phyloP scores from a whole-genome alignment of 2,113 vertebrate species.

The Colius striatus region DNA sequence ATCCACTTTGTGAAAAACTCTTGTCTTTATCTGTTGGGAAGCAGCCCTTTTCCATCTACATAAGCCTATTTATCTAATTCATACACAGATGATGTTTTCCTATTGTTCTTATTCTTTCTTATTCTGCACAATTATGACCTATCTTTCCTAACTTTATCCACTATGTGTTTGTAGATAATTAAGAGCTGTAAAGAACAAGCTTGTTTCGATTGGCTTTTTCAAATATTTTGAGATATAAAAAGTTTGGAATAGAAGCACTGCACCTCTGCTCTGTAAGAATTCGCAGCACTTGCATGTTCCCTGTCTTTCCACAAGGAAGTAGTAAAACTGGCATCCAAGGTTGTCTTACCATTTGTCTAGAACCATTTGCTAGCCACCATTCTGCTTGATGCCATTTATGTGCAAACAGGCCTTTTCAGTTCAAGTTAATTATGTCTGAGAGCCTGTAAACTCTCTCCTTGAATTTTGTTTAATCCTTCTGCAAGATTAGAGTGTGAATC shows the following conservation, averaged over 20 bases:
- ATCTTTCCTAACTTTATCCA: not conserved
- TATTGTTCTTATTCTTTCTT: no score
- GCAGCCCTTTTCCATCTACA: not conserved
- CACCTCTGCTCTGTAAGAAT: not conserved
- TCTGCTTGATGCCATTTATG: not conserved
- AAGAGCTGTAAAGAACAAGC: not conserved
- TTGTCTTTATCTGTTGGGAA: not conserved
- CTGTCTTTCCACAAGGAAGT: not conserved
- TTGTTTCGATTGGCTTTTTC: not conserved
- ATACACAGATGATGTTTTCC: not conserved
- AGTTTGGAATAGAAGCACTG: not conserved
- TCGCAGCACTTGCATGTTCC: not conserved
- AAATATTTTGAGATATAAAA: not conserved
- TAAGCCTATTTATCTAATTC: not conserved
- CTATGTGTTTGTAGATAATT: not conserved
- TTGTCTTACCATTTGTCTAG: not conserved
- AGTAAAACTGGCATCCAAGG: not conserved
- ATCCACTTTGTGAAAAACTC: not conserved
- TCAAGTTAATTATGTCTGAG: not conserved
- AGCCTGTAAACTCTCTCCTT: not conserved
- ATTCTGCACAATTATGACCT: not conserved
- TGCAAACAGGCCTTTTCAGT: not conserved
- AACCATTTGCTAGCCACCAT: fast-evolving
- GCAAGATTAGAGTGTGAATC: not conserved
- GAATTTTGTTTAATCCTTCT: not conserved